phyloP scores from a whole-genome alignment of 1,140 invertebrate species.

The Camponotus floridanus region DNA sequence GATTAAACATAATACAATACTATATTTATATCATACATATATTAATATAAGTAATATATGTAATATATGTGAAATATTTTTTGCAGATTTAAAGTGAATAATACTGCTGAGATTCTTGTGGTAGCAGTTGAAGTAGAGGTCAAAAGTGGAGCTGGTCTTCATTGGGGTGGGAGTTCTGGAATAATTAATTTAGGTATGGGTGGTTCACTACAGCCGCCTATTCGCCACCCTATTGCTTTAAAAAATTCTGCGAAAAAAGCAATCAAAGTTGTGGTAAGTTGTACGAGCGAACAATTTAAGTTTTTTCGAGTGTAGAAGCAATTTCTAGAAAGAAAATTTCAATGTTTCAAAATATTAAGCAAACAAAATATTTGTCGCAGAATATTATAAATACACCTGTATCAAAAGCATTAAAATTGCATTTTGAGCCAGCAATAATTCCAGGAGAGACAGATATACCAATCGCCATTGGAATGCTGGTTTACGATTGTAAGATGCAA shows the following conservation, averaged over 20 bases:
- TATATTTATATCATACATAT: not conserved
- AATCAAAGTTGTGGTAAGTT: conserved; percentile 90
- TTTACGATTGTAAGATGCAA: conserved; percentile 90
- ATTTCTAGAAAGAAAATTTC: not conserved
- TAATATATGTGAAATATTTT: conserved; percentile 43
- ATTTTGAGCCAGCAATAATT: conserved; percentile 88
- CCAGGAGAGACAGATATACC: conserved; percentile 88
- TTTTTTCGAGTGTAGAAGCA: not conserved
- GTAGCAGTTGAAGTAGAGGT: conserved; percentile 96
- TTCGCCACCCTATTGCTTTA: conserved; percentile 89
- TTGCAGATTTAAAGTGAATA: conserved; percentile 90
- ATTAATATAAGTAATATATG: conserved; percentile 1
- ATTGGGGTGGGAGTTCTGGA: conserved; percentile 90
- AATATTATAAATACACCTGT: conserved; percentile 88
- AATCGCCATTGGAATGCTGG: conserved; percentile 90
- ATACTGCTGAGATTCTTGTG: conserved; percentile 90
- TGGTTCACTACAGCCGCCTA: conserved; percentile 89
- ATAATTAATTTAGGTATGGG: conserved; percentile 94
- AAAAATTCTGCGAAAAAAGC: conserved; percentile 91
- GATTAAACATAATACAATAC: conserved; percentile 10
- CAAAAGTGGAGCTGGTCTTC: conserved; percentile 90
- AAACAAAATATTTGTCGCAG: conserved; percentile 78
- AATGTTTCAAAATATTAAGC: not conserved
- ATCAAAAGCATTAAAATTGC: conserved; percentile 88
- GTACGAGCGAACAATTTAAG: not conserved